Conservation (phyloP, 1,140 invertebrate genomes). For the Trachelipus rathkii region DNA sequence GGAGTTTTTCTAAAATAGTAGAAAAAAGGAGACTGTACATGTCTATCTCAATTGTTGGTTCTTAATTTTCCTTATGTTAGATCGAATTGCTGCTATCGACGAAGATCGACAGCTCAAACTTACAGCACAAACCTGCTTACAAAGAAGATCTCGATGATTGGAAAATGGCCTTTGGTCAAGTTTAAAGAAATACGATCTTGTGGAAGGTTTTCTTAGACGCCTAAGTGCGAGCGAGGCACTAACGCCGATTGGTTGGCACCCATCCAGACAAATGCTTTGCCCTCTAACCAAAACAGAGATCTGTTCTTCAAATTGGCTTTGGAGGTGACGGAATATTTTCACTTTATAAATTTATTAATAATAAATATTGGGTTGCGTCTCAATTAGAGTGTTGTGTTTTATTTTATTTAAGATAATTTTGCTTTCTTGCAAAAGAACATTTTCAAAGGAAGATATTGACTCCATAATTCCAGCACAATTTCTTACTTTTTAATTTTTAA, state of each 20-base stretch:
- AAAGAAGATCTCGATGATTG: slow-evolving; percentile 87
- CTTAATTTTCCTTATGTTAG: no score
- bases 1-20: no score
- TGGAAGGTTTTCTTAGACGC: slow-evolving; percentile 92
- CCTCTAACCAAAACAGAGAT: slow-evolving; percentile 87
- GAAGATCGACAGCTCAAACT: slow-evolving; percentile 84
- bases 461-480: no score
- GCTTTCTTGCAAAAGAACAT: no score
- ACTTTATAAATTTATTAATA: no score
- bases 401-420: no score
- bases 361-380: no score
- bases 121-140: slow-evolving; percentile 76
- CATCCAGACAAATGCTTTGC: slow-evolving; percentile 91
- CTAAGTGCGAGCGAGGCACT: slow-evolving; percentile 84
- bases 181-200: slow-evolving; percentile 90
- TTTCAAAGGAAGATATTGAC: no score
- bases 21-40: no score
- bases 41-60: no score
- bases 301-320: slow-evolving; percentile 78
- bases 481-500: no score
- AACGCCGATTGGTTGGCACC: slow-evolving; percentile 97
- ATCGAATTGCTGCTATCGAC: slow-evolving; percentile 51
- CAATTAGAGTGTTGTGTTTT: no score
- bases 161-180: slow-evolving; percentile 78
- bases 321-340: slow-evolving; percentile 59